Conservation (phyloP, 2,113 vertebrate genomes). For the Egretta garzetta region DNA sequence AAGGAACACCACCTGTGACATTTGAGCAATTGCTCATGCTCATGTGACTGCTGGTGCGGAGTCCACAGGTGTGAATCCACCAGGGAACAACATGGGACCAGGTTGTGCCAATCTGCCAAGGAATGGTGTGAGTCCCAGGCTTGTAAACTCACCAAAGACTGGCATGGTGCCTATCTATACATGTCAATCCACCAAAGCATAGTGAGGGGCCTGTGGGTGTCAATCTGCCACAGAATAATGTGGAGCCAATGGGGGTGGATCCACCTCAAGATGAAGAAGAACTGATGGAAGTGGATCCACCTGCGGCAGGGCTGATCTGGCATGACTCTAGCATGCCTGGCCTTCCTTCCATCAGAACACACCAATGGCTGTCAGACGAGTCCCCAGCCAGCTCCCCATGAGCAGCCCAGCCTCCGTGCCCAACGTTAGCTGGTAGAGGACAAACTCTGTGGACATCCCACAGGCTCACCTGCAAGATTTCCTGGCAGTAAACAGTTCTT, state of each 20-base stretch:
- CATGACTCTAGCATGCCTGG: neutral
- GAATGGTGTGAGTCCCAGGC: neutral
- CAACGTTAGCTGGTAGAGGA: neutral
- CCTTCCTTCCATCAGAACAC: neutral
- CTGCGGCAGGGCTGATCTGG: neutral
- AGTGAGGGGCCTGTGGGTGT: fast-evolving
- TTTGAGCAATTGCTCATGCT: neutral
- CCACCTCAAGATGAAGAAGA: neutral
- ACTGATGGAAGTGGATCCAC: neutral
- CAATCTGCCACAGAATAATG: neutral
- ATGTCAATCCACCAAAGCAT: neutral
- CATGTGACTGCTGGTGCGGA: neutral
- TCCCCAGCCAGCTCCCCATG: fast-evolving
- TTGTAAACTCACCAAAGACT: neutral
- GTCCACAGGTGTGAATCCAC: neutral
- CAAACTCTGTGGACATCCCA: neutral
- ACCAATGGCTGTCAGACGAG: fast-evolving
- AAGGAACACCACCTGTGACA: neutral
- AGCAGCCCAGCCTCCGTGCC: neutral
- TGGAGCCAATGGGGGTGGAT: fast-evolving
- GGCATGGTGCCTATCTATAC: fast-evolving
- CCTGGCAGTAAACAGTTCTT: neutral
- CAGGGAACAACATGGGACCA: fast-evolving
- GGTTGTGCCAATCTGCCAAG: neutral
- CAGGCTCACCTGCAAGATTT: neutral